A percentile compares a stretch with the other conserved stretches of the same genome.
Conservation (phyloP, 2,888 invertebrate genomes). For the Julus scanicus region DNA sequence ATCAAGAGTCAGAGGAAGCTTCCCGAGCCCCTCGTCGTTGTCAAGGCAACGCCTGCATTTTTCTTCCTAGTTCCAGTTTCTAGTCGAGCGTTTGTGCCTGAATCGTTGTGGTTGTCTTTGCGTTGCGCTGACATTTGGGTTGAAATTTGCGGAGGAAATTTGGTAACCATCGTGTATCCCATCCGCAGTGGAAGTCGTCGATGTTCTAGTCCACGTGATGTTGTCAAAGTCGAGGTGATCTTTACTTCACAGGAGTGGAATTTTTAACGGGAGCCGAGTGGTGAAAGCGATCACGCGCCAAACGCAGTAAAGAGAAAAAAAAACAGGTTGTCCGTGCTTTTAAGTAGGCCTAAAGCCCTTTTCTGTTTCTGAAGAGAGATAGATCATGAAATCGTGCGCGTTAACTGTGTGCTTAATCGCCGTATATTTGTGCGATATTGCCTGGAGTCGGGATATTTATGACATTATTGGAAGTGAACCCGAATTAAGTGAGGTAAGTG, state of each 20-base stretch:
- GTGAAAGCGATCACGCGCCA: background rate
- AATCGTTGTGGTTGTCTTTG: background rate
- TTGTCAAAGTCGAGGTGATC: background rate
- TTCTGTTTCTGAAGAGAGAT: background rate
- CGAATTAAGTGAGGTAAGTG: slow-evolving; percentile 3
- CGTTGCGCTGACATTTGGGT: slow-evolving; percentile 7
- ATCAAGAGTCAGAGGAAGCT: background rate
- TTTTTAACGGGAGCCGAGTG: background rate
- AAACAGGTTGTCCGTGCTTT: slow-evolving; percentile 26
- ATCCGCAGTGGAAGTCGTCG: background rate
- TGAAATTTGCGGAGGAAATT: slow-evolving; percentile 24
- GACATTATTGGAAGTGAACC: background rate
- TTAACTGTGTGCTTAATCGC: slow-evolving; percentile 43
- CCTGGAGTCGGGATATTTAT: background rate
- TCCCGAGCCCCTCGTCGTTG: slow-evolving; percentile 22
- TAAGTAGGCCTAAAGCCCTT: background rate
- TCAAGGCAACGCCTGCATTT: slow-evolving; percentile 36
- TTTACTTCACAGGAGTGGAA: background rate
- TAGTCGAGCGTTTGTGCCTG: background rate
- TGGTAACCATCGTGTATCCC: background rate
- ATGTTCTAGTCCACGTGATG: background rate
- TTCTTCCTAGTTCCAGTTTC: background rate
- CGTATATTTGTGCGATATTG: background rate
- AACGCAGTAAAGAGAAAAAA: background rate
- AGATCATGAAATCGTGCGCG: slow-evolving; percentile 22